A percentile compares a stretch with the other conserved stretches of the same genome.
Evolutionary conservation across 2,113 vertebrate genomes (phyloP).

Genomic region (Thymallus thymallus): DNA sequence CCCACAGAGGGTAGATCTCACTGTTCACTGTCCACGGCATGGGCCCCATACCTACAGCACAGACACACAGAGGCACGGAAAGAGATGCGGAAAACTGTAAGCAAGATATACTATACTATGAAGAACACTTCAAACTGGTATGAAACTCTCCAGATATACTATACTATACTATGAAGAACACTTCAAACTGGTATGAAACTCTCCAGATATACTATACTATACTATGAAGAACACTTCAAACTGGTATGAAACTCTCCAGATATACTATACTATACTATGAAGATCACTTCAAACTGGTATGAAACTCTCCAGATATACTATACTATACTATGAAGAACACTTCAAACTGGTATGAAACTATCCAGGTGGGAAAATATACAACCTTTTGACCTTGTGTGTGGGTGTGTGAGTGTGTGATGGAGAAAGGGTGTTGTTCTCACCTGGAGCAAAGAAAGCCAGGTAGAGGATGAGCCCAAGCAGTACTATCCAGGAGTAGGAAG

Average conservation of each 20-base stretch:
- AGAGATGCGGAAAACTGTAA: background rate
- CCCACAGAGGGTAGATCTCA: constrained; percentile 98
- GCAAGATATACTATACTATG: too few species aligned
- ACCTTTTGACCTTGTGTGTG: background rate
- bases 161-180: too few species aligned
- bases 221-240: too few species aligned
- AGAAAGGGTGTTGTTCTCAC: constrained; percentile 62
- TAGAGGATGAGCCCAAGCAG: constrained; percentile 92
- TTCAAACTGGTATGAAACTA: background rate
- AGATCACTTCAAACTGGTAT: background rate
- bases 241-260: background rate
- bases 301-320: background rate
- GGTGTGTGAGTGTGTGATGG: background rate
- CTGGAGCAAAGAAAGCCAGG: constrained; percentile 92
- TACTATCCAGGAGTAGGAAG: constrained; percentile 89
- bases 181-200: background rate
- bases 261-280: too few species aligned
- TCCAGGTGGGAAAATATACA: background rate
- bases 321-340: too few species aligned
- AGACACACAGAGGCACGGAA: background rate
- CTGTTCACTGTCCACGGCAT: constrained; percentile 99
- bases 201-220: background rate
- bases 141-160: background rate
- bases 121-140: background rate
- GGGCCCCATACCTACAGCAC: constrained; percentile 87